Conservation (phyloP, 2,888 invertebrate species). For the Pardosa pseudoannulata region DNA sequence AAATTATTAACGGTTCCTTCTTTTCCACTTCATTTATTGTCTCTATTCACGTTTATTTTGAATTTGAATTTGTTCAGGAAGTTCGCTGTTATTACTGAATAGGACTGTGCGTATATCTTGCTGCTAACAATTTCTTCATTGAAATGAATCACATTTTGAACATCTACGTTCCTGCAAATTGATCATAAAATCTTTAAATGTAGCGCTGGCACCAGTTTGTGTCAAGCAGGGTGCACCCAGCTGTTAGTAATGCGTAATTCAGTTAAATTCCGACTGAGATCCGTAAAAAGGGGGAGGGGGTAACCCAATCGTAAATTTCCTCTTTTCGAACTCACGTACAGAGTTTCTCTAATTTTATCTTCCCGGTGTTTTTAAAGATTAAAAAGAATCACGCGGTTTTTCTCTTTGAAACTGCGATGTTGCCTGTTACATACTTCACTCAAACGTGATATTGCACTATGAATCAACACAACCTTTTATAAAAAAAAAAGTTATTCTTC, state of each 20-base stretch:
- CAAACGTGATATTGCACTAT: conserved; percentile 4
- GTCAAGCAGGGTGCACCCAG: conserved; percentile 22
- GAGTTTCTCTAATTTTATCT: conserved; percentile 26
- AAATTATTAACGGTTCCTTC: too few species aligned
- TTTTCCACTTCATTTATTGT: too few species aligned
- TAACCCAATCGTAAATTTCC: conserved; percentile 1
- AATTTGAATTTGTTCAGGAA: too few species aligned
- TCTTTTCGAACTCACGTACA: conserved; percentile 18
- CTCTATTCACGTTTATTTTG: too few species aligned
- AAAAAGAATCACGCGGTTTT: conserved; percentile 23
- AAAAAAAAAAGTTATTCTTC: background rate
- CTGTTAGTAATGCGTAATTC: conserved; percentile 28
- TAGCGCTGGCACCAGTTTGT: background rate
- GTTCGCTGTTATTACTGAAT: too few species aligned
- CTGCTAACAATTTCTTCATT: too few species aligned
- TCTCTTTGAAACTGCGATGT: background rate
- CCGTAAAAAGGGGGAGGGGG: background rate
- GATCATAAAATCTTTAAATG: conserved; percentile 3
- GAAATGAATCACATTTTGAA: too few species aligned
- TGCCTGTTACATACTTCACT: background rate
- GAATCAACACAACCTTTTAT: background rate
- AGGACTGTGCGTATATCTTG: too few species aligned
- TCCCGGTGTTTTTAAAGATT: background rate
- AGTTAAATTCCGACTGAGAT: conserved; percentile 23
- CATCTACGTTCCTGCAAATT: background rate